Evolutionary conservation across 1,140 invertebrate species (phyloP).

Genomic region (Heliconius congener): DNA sequence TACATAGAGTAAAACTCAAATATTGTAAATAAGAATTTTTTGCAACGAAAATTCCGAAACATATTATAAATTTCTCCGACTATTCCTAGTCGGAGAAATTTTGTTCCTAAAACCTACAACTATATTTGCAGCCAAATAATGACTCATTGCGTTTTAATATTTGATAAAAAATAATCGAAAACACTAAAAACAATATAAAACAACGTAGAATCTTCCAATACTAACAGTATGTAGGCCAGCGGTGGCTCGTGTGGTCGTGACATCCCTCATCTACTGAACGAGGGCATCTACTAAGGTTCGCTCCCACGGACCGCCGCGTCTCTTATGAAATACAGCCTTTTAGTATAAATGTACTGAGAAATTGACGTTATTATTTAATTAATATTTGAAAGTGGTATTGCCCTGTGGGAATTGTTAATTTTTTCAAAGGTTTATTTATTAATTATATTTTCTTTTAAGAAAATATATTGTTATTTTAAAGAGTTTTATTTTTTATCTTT

Average conservation of each 20-base stretch:
- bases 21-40: too few species aligned
- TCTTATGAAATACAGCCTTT: conserved; percentile 37
- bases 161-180: too few species aligned
- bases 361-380: conserved; percentile 15
- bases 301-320: conserved; percentile 46
- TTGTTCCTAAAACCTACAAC: too few species aligned
- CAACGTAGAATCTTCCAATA: not conserved
- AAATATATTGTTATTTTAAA: too few species aligned
- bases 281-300: conserved; percentile 28
- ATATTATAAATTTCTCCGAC: too few species aligned
- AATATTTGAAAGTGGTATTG: conserved; percentile 13
- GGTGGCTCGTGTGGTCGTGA: conserved; percentile 48
- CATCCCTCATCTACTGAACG: conserved; percentile 42
- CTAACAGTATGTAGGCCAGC: conserved; percentile 20
- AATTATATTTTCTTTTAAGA: not conserved
- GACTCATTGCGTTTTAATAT: too few species aligned
- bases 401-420: not conserved
- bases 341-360: conserved; percentile 24
- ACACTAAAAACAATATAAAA: not conserved
- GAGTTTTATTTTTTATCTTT: too few species aligned
- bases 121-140: too few species aligned
- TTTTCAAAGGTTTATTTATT: not conserved
- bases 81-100: too few species aligned
- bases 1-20: too few species aligned
- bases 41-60: too few species aligned